Conservation (phyloP, 2,797 vertebrate species). For the Serranus cabrilla region DNA sequence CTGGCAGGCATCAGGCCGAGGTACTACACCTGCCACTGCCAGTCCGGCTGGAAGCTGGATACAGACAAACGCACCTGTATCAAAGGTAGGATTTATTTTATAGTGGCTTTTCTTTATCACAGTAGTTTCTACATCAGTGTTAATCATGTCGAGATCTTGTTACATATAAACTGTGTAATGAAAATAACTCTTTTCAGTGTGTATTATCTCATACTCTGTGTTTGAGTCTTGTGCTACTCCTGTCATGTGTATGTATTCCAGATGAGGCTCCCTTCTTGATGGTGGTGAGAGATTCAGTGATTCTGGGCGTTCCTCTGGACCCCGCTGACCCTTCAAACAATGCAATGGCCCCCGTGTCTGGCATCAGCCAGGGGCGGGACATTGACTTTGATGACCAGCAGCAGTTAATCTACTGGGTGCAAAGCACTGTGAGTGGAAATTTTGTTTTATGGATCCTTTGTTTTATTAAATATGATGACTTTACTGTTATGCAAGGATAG, state of each 20-base stretch:
- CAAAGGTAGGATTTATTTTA: slow-evolving; percentile 83
- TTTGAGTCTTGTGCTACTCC: slow-evolving; percentile 18
- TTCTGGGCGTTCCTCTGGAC: slow-evolving; percentile 84
- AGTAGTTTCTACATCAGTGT: no score
- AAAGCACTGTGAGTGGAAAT: slow-evolving; percentile 75
- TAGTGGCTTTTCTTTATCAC: neutral
- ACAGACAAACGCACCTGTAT: slow-evolving; percentile 88
- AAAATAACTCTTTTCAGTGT: neutral
- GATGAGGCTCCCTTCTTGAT: slow-evolving; percentile 83
- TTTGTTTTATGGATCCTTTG: neutral
- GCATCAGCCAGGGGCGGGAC: slow-evolving; percentile 77
- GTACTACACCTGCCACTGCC: slow-evolving; percentile 92
- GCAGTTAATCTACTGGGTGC: slow-evolving; percentile 84
- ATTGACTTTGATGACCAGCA: slow-evolving; percentile 85
- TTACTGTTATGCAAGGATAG: neutral
- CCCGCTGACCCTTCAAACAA: slow-evolving; percentile 81
- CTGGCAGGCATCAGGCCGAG: slow-evolving; percentile 87
- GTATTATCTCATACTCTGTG: neutral
- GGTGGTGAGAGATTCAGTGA: slow-evolving; percentile 81
- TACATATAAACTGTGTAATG: neutral
- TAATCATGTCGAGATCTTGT: neutral
- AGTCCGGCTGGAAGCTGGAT: slow-evolving; percentile 92
- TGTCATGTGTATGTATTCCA: slow-evolving; percentile 38
- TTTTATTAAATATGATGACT: neutral
- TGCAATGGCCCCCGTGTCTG: slow-evolving; percentile 81